Evolutionary conservation across 2,113 vertebrate genomes (phyloP).

Genomic region (Sapajus apella): DNA sequence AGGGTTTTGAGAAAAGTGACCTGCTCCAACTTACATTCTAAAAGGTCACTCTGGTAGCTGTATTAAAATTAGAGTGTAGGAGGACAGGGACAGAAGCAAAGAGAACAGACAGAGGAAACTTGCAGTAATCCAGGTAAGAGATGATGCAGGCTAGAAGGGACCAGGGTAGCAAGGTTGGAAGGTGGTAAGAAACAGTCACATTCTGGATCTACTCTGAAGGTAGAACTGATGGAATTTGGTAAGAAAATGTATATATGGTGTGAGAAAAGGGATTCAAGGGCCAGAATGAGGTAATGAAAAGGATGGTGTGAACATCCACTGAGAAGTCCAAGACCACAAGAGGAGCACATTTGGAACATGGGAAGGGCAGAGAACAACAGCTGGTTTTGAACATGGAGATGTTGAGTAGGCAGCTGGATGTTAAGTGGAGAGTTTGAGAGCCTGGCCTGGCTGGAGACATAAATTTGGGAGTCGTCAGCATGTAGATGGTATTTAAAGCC

Average conservation of each 20-base stretch:
- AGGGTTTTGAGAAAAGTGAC: neutral
- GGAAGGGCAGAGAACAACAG: neutral
- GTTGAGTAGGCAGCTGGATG: neutral
- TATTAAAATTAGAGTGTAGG: neutral
- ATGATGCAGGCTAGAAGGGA: neutral
- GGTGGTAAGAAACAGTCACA: neutral
- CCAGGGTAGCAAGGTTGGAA: neutral
- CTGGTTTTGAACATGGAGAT: neutral
- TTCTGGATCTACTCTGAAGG: neutral
- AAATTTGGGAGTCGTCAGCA: neutral
- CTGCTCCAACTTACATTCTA: neutral
- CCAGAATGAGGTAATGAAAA: neutral
- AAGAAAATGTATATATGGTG: neutral
- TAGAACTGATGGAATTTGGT: neutral
- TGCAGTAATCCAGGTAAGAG: neutral
- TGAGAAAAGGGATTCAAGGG: neutral
- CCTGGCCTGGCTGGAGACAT: neutral
- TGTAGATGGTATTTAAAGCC: slow-evolving; percentile 31
- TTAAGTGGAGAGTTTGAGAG: neutral
- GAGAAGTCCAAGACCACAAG: neutral
- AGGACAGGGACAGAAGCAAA: neutral
- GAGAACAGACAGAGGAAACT: neutral
- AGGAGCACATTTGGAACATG: accelerated
- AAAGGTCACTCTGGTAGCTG: neutral
- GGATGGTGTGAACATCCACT: neutral